Base-by-base conservation (phyloP, 2,888 invertebrate species). In the Lepidochrysops patricia region DNA sequence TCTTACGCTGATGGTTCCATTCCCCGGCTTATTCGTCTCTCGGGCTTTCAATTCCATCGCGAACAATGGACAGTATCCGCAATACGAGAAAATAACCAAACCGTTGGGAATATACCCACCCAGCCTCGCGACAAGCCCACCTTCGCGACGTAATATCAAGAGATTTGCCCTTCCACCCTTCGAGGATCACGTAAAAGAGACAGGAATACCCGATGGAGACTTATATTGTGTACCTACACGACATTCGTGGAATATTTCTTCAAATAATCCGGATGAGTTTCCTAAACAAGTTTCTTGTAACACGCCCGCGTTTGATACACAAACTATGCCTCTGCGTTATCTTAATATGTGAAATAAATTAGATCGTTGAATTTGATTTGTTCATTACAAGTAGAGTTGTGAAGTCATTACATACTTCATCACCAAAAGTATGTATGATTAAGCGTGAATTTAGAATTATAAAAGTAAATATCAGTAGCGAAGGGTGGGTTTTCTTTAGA, bases 201-300 rank as follows among this genome's bases (percentile, higher is more conserved):
- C 74, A 72, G 75, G 75, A 87, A 85, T 81, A 82, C 71, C 74
- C 82, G 77, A 87, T 84, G 78, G 86, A 86, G 88, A 84, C 88
- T 81, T 88, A 88, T 78, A 75, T 79, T 84, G 80, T 87, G 83
- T 86, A 87, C n/a, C n/a, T n/a, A n/a, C 84, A 82, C 76, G 78
- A 78, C 76, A 79, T 75, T 76, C 75, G 73, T 74, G 74, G 76
- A 83, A 87, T 87, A 87, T 86, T 80, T 85, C 84, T 79, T 73
- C 88, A 88, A 89, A 89, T 89, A 88, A 88, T 88, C 88, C 86
- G 76, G 82, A 82, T 76, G 76, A 75, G 80, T 79, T 75, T 70
- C 70, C 79, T 83, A 84, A 87, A 84, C 82, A 84, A 76, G 78
- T 77, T 77, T 82, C 77, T 80, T 79, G 79, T 82, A 85, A 77